Evolutionary conservation across 2,888 invertebrate species (phyloP).

Genomic region (Podotricha telesiphe): DNA sequence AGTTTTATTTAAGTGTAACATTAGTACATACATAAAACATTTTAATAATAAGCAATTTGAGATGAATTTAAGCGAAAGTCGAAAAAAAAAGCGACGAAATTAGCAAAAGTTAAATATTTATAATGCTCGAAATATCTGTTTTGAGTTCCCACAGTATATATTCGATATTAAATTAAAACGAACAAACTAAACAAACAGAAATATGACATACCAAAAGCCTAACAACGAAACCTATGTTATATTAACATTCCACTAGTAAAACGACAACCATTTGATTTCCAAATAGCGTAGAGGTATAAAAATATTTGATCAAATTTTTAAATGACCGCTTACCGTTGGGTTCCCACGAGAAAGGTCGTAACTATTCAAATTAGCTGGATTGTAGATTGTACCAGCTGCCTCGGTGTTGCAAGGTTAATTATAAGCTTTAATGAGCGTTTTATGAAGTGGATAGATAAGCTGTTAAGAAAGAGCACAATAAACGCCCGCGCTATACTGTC

Average conservation of each 20-base stretch:
- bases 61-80: too few relatives aligned
- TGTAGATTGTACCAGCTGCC: slow-evolving; percentile 41
- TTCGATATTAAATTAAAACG: not conserved
- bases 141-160: not conserved
- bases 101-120: not conserved
- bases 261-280: slow-evolving; percentile 33
- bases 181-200: not conserved
- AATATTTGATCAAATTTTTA: slow-evolving; percentile 50
- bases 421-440: slow-evolving; percentile 37
- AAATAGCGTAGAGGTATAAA: slow-evolving; percentile 33
- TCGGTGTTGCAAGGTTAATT: slow-evolving; percentile 42
- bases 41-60: too few relatives aligned
- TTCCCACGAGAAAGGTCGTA: slow-evolving; percentile 55
- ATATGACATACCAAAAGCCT: slow-evolving; percentile 6
- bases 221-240: slow-evolving; percentile 33
- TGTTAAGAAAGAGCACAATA: slow-evolving; percentile 17
- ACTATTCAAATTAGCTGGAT: slow-evolving; percentile 49
- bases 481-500: slow-evolving; percentile 6
- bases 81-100: not conserved
- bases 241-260: slow-evolving; percentile 39
- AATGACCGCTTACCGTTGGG: slow-evolving; percentile 36
- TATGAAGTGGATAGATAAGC: slow-evolving; percentile 35
- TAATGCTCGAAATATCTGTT: too few relatives aligned
- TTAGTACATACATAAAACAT: slow-evolving; percentile 16
- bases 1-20: slow-evolving; percentile 13